phyloP scores from a whole-genome alignment of 2,888 invertebrate species.

The Lithosia quadra region DNA sequence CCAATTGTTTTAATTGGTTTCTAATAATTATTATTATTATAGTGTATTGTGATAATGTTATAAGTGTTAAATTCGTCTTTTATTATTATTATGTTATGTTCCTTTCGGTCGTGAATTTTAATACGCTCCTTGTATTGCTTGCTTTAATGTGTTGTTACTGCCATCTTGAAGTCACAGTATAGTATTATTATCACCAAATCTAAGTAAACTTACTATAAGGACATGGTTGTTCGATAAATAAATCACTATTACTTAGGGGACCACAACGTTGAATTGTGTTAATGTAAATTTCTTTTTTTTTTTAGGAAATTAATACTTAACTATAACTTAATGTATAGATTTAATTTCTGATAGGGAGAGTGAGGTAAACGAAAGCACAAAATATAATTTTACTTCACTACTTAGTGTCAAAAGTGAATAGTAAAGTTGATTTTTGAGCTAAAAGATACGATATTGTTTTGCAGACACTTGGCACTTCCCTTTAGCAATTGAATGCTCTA shows the following conservation, averaged over 20 bases:
- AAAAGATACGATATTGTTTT: too few species aligned
- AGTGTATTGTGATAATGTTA: slow-evolving; percentile 12
- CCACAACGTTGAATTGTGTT: slow-evolving; percentile 30
- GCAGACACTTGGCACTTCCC: background rate
- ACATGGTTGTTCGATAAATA: slow-evolving; percentile 3
- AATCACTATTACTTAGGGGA: slow-evolving; percentile 30
- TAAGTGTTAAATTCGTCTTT: slow-evolving; percentile 6
- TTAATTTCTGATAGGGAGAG: slow-evolving; percentile 1
- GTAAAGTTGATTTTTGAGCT: too few species aligned
- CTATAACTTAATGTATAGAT: background rate
- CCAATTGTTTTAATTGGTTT: slow-evolving; percentile 2
- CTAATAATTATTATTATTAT: background rate
- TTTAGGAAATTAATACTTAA: slow-evolving; percentile 1
- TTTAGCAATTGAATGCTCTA: background rate
- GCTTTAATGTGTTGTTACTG: slow-evolving; percentile 24
- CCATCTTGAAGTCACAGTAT: slow-evolving; percentile 35
- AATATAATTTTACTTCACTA: background rate
- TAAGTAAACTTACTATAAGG: slow-evolving; percentile 28
- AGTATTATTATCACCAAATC: slow-evolving; percentile 32
- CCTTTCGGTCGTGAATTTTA: slow-evolving; percentile 1
- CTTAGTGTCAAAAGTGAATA: background rate
- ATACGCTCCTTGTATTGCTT: slow-evolving; percentile 11
- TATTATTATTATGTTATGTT: slow-evolving; percentile 12
- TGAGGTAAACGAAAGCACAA: background rate
- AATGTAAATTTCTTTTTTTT: slow-evolving; percentile 5